Evolutionary conservation across 2,113 vertebrate genomes (phyloP).

Genomic region (Corydoras sp.): DNA sequence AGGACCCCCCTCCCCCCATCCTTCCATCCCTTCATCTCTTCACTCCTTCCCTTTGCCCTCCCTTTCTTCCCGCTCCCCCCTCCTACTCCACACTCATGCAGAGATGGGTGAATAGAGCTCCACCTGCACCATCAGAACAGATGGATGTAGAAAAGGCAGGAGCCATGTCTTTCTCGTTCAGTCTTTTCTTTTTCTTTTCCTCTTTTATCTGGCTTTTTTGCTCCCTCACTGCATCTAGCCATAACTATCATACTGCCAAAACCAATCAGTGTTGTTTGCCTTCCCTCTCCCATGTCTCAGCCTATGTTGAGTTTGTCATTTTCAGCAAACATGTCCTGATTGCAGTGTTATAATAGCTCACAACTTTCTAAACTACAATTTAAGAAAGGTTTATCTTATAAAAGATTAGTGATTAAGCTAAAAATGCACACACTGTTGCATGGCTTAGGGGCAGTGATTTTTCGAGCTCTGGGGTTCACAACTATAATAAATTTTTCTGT

Average conservation of each 20-base stretch:
- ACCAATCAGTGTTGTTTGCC: not conserved
- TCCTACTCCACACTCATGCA: constrained; percentile 39
- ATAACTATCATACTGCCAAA: constrained; percentile 31
- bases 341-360: not conserved
- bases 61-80: constrained; percentile 59
- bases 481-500: too few species aligned
- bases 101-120: constrained; percentile 67
- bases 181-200: constrained; percentile 38
- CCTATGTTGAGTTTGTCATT: constrained; percentile 7
- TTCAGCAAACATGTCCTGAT: not conserved
- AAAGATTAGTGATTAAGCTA: too few species aligned
- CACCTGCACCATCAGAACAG: constrained; percentile 73
- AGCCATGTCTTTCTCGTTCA: constrained; percentile 50
- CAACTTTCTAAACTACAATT: not conserved
- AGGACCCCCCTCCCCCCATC: constrained; percentile 47
- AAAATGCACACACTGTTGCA: too few species aligned
- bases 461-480: too few species aligned
- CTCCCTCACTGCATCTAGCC: constrained; percentile 39
- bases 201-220: constrained; percentile 38
- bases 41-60: constrained; percentile 62
- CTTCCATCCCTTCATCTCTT: constrained; percentile 49
- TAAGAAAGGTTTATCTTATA: too few species aligned
- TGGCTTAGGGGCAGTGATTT: too few species aligned
- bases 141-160: constrained; percentile 69
- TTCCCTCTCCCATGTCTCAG: not conserved